These are phyloP conservation scores for Limenitis camilla DNA, from an alignment of 2,888 invertebrate species.

Conservation along the genomic window DNA sequence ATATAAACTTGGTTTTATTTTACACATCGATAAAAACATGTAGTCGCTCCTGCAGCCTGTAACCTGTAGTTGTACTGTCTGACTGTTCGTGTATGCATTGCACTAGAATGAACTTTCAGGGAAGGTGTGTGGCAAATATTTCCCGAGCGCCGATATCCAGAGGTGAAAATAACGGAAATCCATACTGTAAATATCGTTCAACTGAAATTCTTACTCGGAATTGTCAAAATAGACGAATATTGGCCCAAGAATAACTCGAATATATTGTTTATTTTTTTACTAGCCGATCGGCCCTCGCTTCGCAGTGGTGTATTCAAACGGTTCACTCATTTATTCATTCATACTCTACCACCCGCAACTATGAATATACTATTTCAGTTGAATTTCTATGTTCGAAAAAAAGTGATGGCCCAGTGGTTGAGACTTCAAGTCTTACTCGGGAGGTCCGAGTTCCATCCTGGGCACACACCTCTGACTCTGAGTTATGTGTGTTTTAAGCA, in stretches of 20 bases:
- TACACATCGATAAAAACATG: slow-evolving; percentile 22
- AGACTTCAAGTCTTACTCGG: no score
- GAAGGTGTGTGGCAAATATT: slow-evolving; percentile 20
- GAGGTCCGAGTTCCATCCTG: no score
- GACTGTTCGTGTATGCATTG: slow-evolving; percentile 21
- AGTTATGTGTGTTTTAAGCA: no score
- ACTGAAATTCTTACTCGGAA: neutral
- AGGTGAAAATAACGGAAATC: slow-evolving; percentile 14
- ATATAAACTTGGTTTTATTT: slow-evolving; percentile 6
- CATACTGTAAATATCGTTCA: slow-evolving; percentile 7
- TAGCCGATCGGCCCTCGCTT: no score
- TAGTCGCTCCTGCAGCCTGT: neutral
- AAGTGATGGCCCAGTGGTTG: no score
- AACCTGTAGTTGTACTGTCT: slow-evolving; percentile 2
- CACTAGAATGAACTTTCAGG: slow-evolving; percentile 20
- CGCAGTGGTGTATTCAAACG: no score
- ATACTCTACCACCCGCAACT: no score
- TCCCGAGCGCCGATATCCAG: slow-evolving; percentile 8
- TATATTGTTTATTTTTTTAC: no score
- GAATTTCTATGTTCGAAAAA: no score
- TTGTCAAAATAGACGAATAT: neutral
- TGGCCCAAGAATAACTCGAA: neutral
- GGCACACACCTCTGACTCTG: no score
- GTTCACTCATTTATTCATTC: no score
- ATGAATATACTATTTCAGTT: no score